These are phyloP conservation scores for Allolobophora icterica DNA, from an alignment of 2,888 invertebrate genomes.

Conservation along the genomic window DNA sequence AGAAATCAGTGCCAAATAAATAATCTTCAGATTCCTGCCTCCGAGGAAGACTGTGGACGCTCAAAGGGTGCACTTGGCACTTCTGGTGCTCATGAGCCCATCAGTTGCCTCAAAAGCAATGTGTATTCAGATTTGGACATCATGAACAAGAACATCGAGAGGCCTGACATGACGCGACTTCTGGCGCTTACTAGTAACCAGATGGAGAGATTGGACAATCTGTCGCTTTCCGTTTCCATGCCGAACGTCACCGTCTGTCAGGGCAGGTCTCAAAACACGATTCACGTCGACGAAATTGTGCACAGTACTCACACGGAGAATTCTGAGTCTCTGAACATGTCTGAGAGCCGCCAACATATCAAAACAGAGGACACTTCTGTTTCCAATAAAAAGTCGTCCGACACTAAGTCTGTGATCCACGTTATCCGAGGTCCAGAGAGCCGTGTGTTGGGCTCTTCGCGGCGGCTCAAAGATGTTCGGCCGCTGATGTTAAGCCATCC, in stretches of 20 bases:
- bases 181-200: not conserved
- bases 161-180: not conserved
- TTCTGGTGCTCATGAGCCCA: not conserved
- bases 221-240: not conserved
- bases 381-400: constrained; percentile 23
- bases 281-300: not conserved
- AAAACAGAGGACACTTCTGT: not conserved
- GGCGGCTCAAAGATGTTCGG: not conserved
- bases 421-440: not conserved
- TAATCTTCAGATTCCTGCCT: not conserved
- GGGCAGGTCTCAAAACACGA: not conserved
- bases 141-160: constrained; percentile 14
- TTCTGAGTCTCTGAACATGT: constrained; percentile 20
- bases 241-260: constrained; percentile 19
- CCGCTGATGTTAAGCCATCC: not conserved
- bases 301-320: constrained; percentile 1
- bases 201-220: not conserved
- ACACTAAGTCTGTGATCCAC: constrained; percentile 13
- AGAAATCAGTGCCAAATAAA: constrained; percentile 25
- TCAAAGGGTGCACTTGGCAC: not conserved
- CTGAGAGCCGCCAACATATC: constrained; percentile 24
- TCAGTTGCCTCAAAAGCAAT: not conserved
- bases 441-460: not conserved
- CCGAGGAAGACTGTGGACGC: not conserved
- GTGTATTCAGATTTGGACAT: constrained; percentile 20